Conservation (phyloP, 1,140 invertebrate species). For the Parapsyche elsis region DNA sequence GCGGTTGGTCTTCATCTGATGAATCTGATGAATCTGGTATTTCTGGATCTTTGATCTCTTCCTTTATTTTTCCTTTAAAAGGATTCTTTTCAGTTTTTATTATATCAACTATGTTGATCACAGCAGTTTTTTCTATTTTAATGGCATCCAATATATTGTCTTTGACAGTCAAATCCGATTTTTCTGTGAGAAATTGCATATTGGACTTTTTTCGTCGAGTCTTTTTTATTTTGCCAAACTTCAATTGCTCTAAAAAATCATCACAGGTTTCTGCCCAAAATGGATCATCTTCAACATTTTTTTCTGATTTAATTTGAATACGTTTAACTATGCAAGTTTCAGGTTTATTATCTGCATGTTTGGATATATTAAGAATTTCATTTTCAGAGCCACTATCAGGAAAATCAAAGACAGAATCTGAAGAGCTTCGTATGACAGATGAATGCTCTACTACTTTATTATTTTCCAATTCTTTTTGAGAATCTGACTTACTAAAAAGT, state of each 20-base stretch:
- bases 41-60: conserved; percentile 59
- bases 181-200: conserved; percentile 36
- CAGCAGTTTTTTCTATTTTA: conserved; percentile 57
- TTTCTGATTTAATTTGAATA: conserved; percentile 60
- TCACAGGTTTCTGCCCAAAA: conserved; percentile 76
- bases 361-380: conserved; percentile 57
- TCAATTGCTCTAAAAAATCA: conserved; percentile 77
- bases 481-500: conserved; percentile 51
- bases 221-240: conserved; percentile 70
- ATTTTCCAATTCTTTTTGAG: conserved; percentile 35
- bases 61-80: conserved; percentile 57
- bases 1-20: conserved; percentile 66
- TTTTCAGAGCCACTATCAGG: conserved; percentile 60
- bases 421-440: conserved; percentile 45
- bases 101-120: conserved; percentile 51
- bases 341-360: not conserved
- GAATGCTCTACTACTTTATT: conserved; percentile 33
- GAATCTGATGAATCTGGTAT: conserved; percentile 61
- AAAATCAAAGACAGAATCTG: conserved; percentile 54
- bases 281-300: conserved; percentile 64
- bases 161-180: conserved; percentile 4
- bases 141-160: conserved; percentile 45
- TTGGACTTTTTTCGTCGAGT: conserved; percentile 67
- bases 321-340: not conserved
- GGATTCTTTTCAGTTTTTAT: conserved; percentile 53